These are phyloP conservation scores for Alviniconcha strummeri DNA, from an alignment of 2,888 invertebrate species.

Conservation along the genomic window DNA sequence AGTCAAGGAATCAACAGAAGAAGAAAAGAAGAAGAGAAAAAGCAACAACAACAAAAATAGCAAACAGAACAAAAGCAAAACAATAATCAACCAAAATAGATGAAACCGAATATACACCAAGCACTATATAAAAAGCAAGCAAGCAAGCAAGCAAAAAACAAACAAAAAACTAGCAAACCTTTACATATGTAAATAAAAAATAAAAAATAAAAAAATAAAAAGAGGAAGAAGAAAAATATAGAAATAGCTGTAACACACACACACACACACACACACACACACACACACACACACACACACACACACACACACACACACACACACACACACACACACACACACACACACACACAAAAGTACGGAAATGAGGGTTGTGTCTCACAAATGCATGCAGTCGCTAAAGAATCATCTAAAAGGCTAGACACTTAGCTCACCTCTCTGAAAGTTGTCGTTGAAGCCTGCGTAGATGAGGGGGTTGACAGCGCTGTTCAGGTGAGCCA, in stretches of 20 bases:
- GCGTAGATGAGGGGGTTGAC: slow-evolving; percentile 74
- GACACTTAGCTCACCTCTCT: slow-evolving; percentile 63
- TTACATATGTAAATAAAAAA: too few relatives aligned
- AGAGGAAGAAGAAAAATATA: background rate
- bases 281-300: too few relatives aligned
- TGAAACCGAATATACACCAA: too few relatives aligned
- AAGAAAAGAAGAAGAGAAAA: background rate
- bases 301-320: background rate
- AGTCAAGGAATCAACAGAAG: background rate
- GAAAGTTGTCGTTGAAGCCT: slow-evolving; percentile 74
- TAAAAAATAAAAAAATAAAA: background rate
- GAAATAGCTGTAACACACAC: background rate
- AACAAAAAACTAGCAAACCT: too few relatives aligned
- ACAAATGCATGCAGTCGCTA: background rate
- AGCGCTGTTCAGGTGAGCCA: slow-evolving; percentile 73
- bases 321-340: background rate
- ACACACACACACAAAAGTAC: background rate
- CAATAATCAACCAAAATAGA: too few relatives aligned
- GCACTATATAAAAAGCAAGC: too few relatives aligned
- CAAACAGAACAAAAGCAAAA: too few relatives aligned
- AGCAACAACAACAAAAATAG: too few relatives aligned
- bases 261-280: background rate
- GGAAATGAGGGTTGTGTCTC: too few relatives aligned
- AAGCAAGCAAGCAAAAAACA: too few relatives aligned
- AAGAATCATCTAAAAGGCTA: background rate